phyloP scores from a whole-genome alignment of 2,797 vertebrate genomes.

The Cryptoprocta ferox region DNA sequence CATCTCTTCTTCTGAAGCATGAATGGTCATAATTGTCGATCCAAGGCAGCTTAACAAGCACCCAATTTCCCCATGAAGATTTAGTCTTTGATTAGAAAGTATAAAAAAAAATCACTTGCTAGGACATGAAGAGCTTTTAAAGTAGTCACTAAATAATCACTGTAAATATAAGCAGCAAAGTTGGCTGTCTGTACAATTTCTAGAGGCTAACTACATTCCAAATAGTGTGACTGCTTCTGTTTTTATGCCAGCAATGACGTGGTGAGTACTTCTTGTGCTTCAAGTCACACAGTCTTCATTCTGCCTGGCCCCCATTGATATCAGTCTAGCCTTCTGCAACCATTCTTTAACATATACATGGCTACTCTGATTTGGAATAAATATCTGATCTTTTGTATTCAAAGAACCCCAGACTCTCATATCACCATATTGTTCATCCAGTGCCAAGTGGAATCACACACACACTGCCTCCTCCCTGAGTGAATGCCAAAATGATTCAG shows the following conservation, averaged over 20 bases:
- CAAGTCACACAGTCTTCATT: not conserved
- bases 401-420: not conserved
- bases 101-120: conserved; percentile 93
- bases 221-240: fast-evolving
- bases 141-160: conserved; percentile 92
- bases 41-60: conserved; percentile 92
- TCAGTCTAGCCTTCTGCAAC: conserved; percentile 92
- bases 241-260: not conserved
- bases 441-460: not conserved
- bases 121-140: conserved; percentile 93
- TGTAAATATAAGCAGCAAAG: conserved; percentile 93
- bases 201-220: not conserved
- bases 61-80: conserved; percentile 93
- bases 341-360: conserved; percentile 94
- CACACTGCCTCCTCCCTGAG: fast-evolving
- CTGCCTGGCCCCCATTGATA: conserved; percentile 86
- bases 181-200: conserved; percentile 92
- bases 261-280: not conserved
- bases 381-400: not conserved
- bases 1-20: conserved; percentile 93
- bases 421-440: not conserved
- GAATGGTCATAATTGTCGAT: conserved; percentile 94
- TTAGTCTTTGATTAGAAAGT: conserved; percentile 93
- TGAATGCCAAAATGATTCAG: not conserved
- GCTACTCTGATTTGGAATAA: conserved; percentile 89